A percentile compares a stretch with the other conserved stretches of the same genome.
These are phyloP conservation scores for Dreissena rostriformis DNA, from an alignment of 1,140 invertebrate genomes.

Conservation along the genomic window DNA sequence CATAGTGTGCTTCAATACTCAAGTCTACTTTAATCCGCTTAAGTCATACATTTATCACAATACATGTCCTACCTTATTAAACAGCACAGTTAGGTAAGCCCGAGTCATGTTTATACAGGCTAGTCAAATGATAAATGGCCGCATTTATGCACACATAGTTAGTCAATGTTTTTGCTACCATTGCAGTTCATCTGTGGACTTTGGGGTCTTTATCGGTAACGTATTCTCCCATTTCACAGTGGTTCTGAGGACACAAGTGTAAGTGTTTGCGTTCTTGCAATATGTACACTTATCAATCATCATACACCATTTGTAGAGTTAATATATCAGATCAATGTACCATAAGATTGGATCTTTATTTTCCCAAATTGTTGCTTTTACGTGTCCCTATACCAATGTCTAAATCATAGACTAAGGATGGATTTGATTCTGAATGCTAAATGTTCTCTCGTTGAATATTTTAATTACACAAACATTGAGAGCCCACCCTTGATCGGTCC, in stretches of 20 bases:
- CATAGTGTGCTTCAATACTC: too few relatives aligned
- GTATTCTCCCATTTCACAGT: conserved; percentile 73
- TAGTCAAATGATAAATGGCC: too few relatives aligned
- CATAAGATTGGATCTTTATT: not conserved
- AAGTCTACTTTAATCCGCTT: too few relatives aligned
- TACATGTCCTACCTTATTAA: too few relatives aligned
- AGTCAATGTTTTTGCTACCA: not conserved
- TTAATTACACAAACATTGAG: too few relatives aligned
- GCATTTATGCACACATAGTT: too few relatives aligned
- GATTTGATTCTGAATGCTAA: conserved; percentile 29
- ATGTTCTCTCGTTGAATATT: not conserved
- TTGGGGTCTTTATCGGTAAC: conserved; percentile 66
- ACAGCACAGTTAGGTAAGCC: too few relatives aligned
- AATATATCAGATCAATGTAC: too few relatives aligned
- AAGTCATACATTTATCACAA: too few relatives aligned
- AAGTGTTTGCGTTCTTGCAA: not conserved
- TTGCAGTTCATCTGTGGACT: conserved; percentile 89
- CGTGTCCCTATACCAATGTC: conserved; percentile 2
- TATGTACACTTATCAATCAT: too few relatives aligned
- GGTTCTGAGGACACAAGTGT: conserved; percentile 69
- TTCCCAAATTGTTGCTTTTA: not conserved
- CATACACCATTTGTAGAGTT: not conserved
- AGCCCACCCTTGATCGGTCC: too few relatives aligned
- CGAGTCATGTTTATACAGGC: too few relatives aligned
- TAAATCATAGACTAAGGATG: conserved; percentile 34